Base-by-base conservation (phyloP, 1,140 invertebrate species). In the Drosophila bocki region DNA sequence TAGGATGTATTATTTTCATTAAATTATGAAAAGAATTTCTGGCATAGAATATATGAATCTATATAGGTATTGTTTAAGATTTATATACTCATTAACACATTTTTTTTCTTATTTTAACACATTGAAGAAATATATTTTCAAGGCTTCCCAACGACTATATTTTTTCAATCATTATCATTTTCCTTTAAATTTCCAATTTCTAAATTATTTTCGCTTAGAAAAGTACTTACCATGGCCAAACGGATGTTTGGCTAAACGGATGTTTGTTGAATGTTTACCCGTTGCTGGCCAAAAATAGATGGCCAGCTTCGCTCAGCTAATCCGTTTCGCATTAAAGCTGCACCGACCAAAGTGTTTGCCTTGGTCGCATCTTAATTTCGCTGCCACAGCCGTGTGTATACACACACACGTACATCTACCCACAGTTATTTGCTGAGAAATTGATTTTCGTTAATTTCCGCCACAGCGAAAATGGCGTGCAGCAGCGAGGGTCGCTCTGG, bases 371-470 rank as follows among this genome's bases (percentile, higher is more conserved):
- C 70, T 74, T 74, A 60, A 74, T 74, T 74, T 72, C 54, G 69
- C 53, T 39, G 53, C 51, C 67, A 59, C 65, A 59, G 44, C n/a
- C 44, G 29, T 51, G 35, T 29, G 37, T 50, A 29, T 51, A 60
- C 15, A 59, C 15, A 45, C 39, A 44, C 7, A 35, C 62, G n/a
- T 11, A 22, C 35, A 37, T 33, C 35, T 37, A 39, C 47, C 12
- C n/a, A 22, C 44, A 47, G 44, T 44, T 71, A 63, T 63, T 59
- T 60, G 68, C 54, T 51, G 47, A 83, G 69, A 79, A 78, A 88
- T 88, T 88, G 83, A 88, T 87, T 87, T 87, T 81, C 58, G 72
- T 78, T 87, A 72, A 80, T 56, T 82, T 72, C 60, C 39, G 61
- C 29, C 63, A 69, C 44, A 61, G 70, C 45, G 81, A 88, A 90